phyloP scores from a whole-genome alignment of 2,888 invertebrate species.

The Helleia helle region DNA sequence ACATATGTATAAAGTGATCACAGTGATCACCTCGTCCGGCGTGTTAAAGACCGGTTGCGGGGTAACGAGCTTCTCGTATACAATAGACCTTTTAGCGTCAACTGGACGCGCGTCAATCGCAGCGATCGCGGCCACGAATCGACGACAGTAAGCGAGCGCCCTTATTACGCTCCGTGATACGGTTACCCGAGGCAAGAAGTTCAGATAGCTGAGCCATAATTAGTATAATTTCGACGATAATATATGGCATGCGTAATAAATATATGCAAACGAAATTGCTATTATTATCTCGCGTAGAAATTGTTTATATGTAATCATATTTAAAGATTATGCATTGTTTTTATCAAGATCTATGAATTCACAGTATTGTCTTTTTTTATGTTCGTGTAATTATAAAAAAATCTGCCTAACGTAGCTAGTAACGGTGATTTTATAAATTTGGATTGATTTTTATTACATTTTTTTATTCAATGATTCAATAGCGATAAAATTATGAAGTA shows the following conservation, averaged over 20 bases:
- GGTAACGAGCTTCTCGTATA: conserved; percentile 69
- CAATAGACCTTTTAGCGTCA: conserved; percentile 74
- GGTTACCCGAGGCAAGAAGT: conserved; percentile 20
- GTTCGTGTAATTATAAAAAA: too few relatives aligned
- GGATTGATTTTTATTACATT: neutral
- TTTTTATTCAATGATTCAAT: neutral
- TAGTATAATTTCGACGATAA: conserved; percentile 22
- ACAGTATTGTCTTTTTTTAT: neutral
- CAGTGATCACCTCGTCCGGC: conserved; percentile 65
- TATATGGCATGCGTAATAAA: conserved; percentile 14
- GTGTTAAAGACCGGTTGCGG: conserved; percentile 70
- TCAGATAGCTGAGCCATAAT: conserved; percentile 20
- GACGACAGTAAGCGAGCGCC: conserved; percentile 40
- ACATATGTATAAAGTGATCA: conserved; percentile 65
- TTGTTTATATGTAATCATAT: conserved; percentile 10
- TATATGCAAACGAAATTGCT: conserved; percentile 15
- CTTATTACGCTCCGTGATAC: conserved; percentile 44
- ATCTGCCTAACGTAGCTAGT: too few relatives aligned
- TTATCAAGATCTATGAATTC: conserved; percentile 6
- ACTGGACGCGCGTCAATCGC: conserved; percentile 64
- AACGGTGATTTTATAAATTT: neutral
- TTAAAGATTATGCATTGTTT: neutral
- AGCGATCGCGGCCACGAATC: too few relatives aligned
- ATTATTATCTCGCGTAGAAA: conserved; percentile 12
- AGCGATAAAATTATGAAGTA: conserved; percentile 5